These are phyloP conservation scores for Mimumesa dahlbomi DNA, from an alignment of 2,888 invertebrate species.

Conservation along the genomic window DNA sequence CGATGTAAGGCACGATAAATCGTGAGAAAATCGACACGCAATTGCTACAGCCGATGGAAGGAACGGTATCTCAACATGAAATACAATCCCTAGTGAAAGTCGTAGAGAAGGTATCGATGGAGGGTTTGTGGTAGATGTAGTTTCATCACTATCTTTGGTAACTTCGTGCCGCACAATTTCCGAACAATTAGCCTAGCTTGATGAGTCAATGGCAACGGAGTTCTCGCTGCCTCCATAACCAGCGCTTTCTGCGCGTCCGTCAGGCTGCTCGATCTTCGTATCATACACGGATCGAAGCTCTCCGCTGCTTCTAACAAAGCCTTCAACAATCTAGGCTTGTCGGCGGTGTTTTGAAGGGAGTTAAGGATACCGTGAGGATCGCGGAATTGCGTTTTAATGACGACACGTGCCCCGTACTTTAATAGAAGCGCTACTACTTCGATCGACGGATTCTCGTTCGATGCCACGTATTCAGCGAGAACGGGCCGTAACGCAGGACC, in stretches of 20 bases:
- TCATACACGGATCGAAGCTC: conserved; percentile 90
- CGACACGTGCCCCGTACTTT: conserved; percentile 89
- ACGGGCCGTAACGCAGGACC: conserved; percentile 89
- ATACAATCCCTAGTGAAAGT: conserved; percentile 78
- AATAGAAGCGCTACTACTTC: conserved; percentile 87
- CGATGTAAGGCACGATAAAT: no score
- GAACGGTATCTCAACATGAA: not conserved
- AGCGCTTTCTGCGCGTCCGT: conserved; percentile 85
- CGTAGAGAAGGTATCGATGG: conserved; percentile 86
- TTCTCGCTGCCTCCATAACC: conserved; percentile 85
- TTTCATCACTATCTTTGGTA: conserved; percentile 82
- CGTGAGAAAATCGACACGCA: no score
- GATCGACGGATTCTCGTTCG: conserved; percentile 86
- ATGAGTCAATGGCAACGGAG: conserved; percentile 85
- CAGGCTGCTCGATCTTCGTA: conserved; percentile 86
- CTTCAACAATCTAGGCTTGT: conserved; percentile 82
- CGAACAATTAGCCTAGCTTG: conserved; percentile 85
- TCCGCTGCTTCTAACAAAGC: conserved; percentile 88
- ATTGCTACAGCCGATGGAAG: no score
- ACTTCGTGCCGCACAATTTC: conserved; percentile 82
- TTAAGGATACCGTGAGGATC: conserved; percentile 92
- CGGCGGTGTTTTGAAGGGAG: conserved; percentile 86
- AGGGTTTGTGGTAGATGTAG: conserved; percentile 86
- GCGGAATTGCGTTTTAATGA: conserved; percentile 91
- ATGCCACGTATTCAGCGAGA: conserved; percentile 90